Conservation (phyloP, 2,888 invertebrate species). For the Papilio elwesi region DNA sequence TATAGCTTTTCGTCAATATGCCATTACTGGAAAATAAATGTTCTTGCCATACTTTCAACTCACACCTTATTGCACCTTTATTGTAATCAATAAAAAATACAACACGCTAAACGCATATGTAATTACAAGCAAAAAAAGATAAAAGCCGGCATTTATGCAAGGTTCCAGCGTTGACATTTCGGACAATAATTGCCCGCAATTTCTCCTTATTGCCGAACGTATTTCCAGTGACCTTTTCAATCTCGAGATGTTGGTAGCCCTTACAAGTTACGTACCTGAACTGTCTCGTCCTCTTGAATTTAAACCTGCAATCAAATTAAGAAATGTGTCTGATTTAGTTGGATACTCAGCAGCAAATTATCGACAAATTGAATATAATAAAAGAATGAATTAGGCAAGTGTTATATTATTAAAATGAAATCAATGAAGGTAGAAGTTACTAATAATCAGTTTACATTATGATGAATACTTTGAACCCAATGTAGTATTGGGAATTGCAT, state of each 20-base stretch:
- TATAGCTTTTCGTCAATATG: too few species aligned
- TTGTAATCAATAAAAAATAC: not conserved
- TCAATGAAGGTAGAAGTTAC: too few species aligned
- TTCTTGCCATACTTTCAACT: not conserved
- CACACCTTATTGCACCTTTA: not conserved
- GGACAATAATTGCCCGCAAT: slow-evolving; percentile 25
- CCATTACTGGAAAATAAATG: too few species aligned
- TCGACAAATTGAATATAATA: too few species aligned
- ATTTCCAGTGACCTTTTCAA: slow-evolving; percentile 28
- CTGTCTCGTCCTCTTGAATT: not conserved
- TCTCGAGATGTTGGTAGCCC: slow-evolving; percentile 14
- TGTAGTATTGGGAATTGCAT: too few species aligned
- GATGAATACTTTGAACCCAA: too few species aligned
- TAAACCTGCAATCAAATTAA: not conserved
- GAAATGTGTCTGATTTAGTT: not conserved
- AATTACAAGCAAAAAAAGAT: slow-evolving; percentile 35
- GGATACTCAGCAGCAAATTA: too few species aligned
- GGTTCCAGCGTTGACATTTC: slow-evolving; percentile 26
- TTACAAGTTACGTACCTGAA: not conserved
- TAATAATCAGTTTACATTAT: too few species aligned
- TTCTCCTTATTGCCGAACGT: slow-evolving; percentile 31
- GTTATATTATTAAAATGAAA: too few species aligned
- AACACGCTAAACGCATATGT: not conserved
- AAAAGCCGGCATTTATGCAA: slow-evolving; percentile 36
- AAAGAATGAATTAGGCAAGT: too few species aligned